phyloP scores from a whole-genome alignment of 2,797 vertebrate species.

The Parauchenoglanis punctatus region DNA sequence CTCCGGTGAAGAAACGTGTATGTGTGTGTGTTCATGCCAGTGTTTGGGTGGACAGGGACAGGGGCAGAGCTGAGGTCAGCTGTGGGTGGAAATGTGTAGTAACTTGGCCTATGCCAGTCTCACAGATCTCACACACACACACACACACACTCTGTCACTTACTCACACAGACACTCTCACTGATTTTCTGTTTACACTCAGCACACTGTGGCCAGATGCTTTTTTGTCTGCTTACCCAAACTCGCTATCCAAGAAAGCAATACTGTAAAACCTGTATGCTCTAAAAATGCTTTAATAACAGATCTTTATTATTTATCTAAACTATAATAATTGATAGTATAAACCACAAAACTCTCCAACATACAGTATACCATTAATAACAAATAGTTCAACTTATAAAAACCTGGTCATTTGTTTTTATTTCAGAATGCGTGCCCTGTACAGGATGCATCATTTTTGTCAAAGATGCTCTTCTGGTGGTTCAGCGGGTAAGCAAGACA shows the following conservation, averaged over 20 bases:
- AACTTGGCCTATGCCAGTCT: conserved; percentile 44
- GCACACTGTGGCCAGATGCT: conserved; percentile 60
- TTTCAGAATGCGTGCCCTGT: conserved; percentile 92
- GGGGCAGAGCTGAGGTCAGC: conserved; percentile 71
- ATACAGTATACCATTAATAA: background rate
- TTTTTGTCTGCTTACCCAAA: conserved; percentile 42
- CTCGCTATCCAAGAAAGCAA: conserved; percentile 50
- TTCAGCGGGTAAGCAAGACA: conserved; percentile 85
- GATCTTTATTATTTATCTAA: background rate
- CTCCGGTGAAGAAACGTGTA: conserved; percentile 53
- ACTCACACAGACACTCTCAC: conserved; percentile 44
- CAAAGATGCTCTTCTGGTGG: conserved; percentile 95
- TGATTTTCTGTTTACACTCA: conserved; percentile 69
- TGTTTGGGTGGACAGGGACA: conserved; percentile 47
- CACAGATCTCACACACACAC: conserved; percentile 9
- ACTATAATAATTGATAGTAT: background rate
- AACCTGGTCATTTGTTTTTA: conserved; percentile 48
- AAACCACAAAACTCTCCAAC: background rate
- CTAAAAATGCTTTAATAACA: conserved; percentile 1
- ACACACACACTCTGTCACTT: conserved; percentile 29
- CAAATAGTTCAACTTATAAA: background rate
- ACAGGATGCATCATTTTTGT: conserved; percentile 86
- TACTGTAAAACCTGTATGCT: conserved; percentile 30
- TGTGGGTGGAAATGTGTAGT: conserved; percentile 74
- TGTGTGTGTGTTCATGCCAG: conserved; percentile 18